These are phyloP conservation scores for Ganaspis brasiliensis DNA, from an alignment of 2,888 invertebrate species.

Conservation along the genomic window DNA sequence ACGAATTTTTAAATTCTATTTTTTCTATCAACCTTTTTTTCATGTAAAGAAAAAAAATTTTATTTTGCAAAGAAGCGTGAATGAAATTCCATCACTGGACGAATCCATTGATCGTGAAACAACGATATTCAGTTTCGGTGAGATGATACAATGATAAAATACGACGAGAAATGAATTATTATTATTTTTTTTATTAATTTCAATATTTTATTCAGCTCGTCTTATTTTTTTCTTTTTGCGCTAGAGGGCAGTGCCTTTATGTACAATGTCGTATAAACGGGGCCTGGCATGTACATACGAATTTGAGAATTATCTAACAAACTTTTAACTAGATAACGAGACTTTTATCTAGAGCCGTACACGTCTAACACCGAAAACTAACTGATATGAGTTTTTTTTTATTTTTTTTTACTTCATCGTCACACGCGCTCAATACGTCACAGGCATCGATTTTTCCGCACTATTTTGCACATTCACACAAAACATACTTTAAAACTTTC, in stretches of 20 bases:
- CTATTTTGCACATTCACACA: conserved; percentile 50
- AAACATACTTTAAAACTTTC: conserved; percentile 54
- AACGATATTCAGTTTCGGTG: conserved; percentile 17
- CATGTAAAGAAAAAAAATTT: background rate
- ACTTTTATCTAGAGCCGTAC: conserved; percentile 78
- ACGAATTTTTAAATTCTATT: background rate
- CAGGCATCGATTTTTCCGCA: conserved; percentile 45
- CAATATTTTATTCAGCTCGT: conserved; percentile 32
- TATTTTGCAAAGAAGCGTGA: background rate
- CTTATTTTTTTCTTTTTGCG: conserved; percentile 41
- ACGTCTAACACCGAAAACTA: conserved; percentile 81
- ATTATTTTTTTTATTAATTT: conserved; percentile 31
- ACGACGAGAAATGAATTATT: conserved; percentile 31
- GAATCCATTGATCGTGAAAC: conserved; percentile 16
- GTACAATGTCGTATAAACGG: conserved; percentile 79
- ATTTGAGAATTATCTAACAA: conserved; percentile 77
- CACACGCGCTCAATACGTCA: conserved; percentile 49
- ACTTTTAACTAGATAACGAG: conserved; percentile 80
- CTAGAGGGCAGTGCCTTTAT: conserved; percentile 77
- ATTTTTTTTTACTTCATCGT: conserved; percentile 59
- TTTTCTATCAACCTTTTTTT: background rate
- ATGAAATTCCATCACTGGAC: background rate
- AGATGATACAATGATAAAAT: conserved; percentile 37
- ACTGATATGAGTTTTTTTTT: conserved; percentile 79
- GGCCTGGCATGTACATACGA: conserved; percentile 77